Conservation (phyloP, 1,140 invertebrate genomes). For the Reticulitermes speratus region DNA sequence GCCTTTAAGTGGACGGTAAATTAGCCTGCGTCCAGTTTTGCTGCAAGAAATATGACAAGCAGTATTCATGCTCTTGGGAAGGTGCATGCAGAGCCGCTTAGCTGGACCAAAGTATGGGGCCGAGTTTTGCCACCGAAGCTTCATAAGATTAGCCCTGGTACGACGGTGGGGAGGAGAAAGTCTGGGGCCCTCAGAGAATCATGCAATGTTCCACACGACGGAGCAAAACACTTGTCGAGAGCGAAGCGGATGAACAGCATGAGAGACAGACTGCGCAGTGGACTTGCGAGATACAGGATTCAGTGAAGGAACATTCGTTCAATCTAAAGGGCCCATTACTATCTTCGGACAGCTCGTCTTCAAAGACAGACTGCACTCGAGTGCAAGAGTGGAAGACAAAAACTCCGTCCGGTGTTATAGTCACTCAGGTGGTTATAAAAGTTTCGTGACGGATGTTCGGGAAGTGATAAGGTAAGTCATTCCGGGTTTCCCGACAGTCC, state of each 20-base stretch:
- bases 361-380: background rate
- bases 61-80: background rate
- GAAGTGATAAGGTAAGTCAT: no score
- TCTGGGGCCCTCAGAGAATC: background rate
- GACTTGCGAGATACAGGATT: background rate
- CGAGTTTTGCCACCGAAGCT: no score
- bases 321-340: background rate
- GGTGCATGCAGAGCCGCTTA: background rate
- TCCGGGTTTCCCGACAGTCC: no score
- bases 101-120: background rate
- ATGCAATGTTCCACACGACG: conserved; percentile 9
- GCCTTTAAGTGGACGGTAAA: no score
- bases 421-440: no score
- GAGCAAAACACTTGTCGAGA: background rate
- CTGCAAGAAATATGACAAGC: background rate
- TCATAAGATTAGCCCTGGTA: no score
- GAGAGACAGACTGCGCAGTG: background rate
- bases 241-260: background rate
- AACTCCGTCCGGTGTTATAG: no score
- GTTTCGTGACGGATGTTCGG: no score
- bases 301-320: background rate
- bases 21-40: no score
- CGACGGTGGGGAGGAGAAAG: background rate
- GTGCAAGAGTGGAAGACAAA: background rate
- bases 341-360: no score